These are phyloP conservation scores for Rhagologus leucostigma DNA, from an alignment of 2,113 vertebrate genomes.

Conservation along the genomic window DNA sequence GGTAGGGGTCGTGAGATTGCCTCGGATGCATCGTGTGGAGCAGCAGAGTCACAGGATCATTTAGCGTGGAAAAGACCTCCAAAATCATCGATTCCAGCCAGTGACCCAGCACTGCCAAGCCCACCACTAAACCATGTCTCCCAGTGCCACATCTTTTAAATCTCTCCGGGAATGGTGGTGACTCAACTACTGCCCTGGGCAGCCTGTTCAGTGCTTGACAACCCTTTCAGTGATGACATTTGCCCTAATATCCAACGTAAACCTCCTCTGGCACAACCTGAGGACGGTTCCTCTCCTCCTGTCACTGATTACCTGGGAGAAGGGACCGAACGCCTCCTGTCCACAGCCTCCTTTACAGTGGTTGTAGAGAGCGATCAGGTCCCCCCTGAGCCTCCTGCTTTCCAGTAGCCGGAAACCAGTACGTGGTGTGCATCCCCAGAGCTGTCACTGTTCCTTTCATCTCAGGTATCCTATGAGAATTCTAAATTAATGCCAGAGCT, in stretches of 20 bases:
- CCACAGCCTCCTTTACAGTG: neutral
- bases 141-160: rapidly evolving
- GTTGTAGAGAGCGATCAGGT: neutral
- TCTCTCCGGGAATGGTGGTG: neutral
- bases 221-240: neutral
- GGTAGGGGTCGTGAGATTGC: rapidly evolving
- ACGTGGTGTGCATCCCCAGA: rapidly evolving
- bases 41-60: rapidly evolving
- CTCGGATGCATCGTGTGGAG: rapidly evolving
- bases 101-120: rapidly evolving
- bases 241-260: rapidly evolving
- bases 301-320: neutral
- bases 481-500: no score
- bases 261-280: no score
- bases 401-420: neutral
- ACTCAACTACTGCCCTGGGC: rapidly evolving
- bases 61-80: neutral
- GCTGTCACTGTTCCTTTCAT: rapidly evolving
- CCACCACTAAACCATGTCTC: rapidly evolving
- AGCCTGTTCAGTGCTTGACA: neutral
- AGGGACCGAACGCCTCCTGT: neutral
- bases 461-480: rapidly evolving
- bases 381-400: no score
- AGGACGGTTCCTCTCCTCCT: neutral
- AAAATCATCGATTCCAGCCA: neutral